Conservation (phyloP, 1,140 invertebrate species). For the Heterodera carotae region DNA sequence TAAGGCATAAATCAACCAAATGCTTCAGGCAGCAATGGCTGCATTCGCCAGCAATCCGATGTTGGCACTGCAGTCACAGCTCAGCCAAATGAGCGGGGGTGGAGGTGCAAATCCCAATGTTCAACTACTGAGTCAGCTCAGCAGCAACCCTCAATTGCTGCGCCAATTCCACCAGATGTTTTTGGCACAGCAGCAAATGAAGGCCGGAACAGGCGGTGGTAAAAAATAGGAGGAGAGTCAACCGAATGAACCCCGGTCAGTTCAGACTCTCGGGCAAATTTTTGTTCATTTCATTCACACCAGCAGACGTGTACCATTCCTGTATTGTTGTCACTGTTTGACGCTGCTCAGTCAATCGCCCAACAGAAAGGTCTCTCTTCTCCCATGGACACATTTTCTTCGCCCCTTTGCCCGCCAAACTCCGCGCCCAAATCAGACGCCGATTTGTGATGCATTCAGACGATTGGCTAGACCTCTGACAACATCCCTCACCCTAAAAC, state of each 20-base stretch:
- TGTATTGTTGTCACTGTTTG: neutral
- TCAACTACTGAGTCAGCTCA: conserved; percentile 38
- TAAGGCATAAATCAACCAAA: too few relatives aligned
- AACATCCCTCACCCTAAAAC: too few relatives aligned
- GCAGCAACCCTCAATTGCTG: conserved; percentile 41
- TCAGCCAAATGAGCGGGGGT: conserved; percentile 35
- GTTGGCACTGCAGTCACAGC: conserved; percentile 26
- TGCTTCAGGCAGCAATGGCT: neutral
- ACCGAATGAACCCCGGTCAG: neutral
- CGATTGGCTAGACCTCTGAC: too few relatives aligned
- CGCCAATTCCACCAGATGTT: conserved; percentile 45
- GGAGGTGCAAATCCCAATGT: neutral
- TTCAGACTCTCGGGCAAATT: neutral
- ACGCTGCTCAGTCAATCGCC: neutral
- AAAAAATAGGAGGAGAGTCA: conserved; percentile 5
- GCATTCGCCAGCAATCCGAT: conserved; percentile 20
- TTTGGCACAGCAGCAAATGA: conserved; percentile 39
- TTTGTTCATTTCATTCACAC: neutral
- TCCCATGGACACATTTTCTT: neutral
- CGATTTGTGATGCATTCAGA: neutral
- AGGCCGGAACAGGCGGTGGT: conserved; percentile 1
- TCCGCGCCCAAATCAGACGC: neutral
- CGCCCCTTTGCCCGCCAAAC: neutral
- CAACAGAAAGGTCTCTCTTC: neutral
- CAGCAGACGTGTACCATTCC: too few relatives aligned